Conservation (phyloP, 64 coral and sea anemone genomes). For the Astreopora myriophthalma region DNA sequence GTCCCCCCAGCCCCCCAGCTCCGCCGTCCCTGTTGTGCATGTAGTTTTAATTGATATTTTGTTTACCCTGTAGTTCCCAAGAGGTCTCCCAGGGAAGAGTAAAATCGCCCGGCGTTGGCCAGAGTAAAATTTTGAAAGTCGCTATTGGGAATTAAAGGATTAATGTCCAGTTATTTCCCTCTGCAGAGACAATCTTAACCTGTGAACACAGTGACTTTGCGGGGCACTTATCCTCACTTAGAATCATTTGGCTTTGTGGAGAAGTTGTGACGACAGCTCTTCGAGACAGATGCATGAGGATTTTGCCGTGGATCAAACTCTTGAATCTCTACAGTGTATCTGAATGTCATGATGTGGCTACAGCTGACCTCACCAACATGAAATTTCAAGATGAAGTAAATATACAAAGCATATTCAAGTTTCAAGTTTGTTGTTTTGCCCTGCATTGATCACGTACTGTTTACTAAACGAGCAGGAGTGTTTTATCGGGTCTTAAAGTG, state of each 20-base stretch:
- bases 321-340: constrained; percentile 90
- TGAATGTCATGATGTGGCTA: constrained; percentile 84
- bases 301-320: constrained; percentile 68
- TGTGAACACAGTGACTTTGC: constrained; percentile 74
- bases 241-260: constrained; percentile 83
- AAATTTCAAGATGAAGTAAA: constrained; percentile 85
- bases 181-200: constrained; percentile 78
- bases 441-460: too few relatives aligned
- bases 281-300: constrained; percentile 74
- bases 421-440: too few relatives aligned
- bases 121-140: too few relatives aligned
- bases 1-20: too few relatives aligned
- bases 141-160: too few relatives aligned
- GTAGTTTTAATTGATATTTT: not conserved
- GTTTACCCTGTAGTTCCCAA: too few relatives aligned
- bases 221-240: constrained; percentile 57
- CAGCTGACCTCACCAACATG: constrained; percentile 69
- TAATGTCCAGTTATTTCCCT: not conserved
- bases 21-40: too few relatives aligned
- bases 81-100: too few relatives aligned
- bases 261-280: constrained; percentile 92
- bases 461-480: too few relatives aligned
- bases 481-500: too few relatives aligned
- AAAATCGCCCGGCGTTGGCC: too few relatives aligned
- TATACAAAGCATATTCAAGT: not conserved